Base-by-base conservation (phyloP, 2,888 invertebrate genomes). In the Ochropleura leucogaster region DNA sequence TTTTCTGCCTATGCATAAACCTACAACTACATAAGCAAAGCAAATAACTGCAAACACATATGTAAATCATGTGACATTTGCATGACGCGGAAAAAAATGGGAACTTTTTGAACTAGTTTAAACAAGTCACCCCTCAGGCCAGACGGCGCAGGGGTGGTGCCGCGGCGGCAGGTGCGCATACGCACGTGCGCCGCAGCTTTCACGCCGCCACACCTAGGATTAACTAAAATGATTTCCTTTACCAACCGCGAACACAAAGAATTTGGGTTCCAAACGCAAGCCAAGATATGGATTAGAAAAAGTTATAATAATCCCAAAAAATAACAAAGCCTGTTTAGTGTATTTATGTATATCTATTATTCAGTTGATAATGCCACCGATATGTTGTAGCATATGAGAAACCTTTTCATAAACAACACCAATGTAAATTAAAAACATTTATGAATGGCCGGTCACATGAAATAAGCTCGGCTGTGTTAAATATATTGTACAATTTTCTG, bases 121-220 rank as follows among this genome's bases (percentile, higher is more conserved):
- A 81, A 81, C 80, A 76, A 73, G 85, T 85, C 85, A 88, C 85
- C 85, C 88, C 79, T 82, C 84, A 68, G 82, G 73, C 75, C 84
- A 69, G 83, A 73, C 75, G 47, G 49, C 71, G 49, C 66, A 71
- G 82, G 84, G 86, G 80, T 76, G 85, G 80, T 77, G 78, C 89
- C 87, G 77, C 86, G 65, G 7, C 60, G 64, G 77, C 96, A 96
- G 96, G 96, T 96, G 96, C 93, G 90, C 89, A 66, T 30, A 84
- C 94, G 93, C 96, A 96, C 95, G 96, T 96, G 96, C 91, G 92
- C 51, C 82, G 89, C 95, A 94, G 94, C 94, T 95, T 94, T 92
- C 84, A 87, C 89, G 77, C 85, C 68, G 70, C 77, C 77, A 70
- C 82, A 78, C 79, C 87, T 86, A 87, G 89, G 90, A 92, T 92